These are phyloP conservation scores for Cynopterus sphinx DNA, from an alignment of 2,797 vertebrate genomes.

Conservation along the genomic window DNA sequence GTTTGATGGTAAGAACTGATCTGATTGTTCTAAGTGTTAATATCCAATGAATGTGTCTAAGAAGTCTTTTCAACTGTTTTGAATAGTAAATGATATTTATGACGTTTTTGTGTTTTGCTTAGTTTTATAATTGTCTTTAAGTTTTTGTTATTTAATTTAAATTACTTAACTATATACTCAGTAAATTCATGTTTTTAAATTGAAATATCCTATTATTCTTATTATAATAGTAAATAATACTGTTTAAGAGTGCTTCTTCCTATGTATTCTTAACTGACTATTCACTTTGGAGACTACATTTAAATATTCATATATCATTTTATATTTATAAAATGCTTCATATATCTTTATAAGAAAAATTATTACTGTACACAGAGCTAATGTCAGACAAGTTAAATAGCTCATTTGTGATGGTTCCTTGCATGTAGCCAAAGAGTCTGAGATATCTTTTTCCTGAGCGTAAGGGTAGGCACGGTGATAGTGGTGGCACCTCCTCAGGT, in stretches of 20 bases:
- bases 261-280: background rate
- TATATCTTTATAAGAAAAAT: background rate
- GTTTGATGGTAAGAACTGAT: slow-evolving; percentile 90
- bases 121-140: slow-evolving; percentile 54
- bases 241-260: background rate
- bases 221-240: slow-evolving; percentile 21
- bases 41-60: slow-evolving; percentile 21
- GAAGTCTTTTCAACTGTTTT: slow-evolving; percentile 38
- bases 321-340: slow-evolving; percentile 43
- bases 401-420: background rate
- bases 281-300: slow-evolving; percentile 38
- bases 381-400: slow-evolving; percentile 18
- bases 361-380: background rate
- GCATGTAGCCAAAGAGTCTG: background rate
- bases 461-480: background rate
- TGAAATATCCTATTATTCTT: slow-evolving; percentile 51
- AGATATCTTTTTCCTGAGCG: background rate
- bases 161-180: slow-evolving; percentile 18
- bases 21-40: slow-evolving; percentile 8
- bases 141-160: slow-evolving; percentile 57
- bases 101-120: slow-evolving; percentile 44
- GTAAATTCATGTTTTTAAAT: slow-evolving; percentile 49
- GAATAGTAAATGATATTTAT: slow-evolving; percentile 44
- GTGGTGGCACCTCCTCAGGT: background rate
- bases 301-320: slow-evolving; percentile 31